Evolutionary conservation across 2,113 vertebrate genomes (phyloP).

Genomic region (Tiliqua scincoides): DNA sequence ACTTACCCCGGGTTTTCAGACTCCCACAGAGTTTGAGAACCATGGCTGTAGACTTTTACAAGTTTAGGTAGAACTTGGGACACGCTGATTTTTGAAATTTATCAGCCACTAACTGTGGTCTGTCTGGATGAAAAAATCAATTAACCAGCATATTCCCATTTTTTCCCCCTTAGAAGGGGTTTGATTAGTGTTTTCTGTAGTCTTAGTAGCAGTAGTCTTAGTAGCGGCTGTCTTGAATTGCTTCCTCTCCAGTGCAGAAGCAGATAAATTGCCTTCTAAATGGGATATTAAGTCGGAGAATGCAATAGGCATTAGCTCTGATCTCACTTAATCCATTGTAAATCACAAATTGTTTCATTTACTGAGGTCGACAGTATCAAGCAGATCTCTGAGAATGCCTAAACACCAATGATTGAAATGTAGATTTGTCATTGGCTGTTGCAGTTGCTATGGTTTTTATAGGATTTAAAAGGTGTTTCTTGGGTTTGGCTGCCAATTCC

Average conservation of each 20-base stretch:
- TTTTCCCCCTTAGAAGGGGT: neutral
- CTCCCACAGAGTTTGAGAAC: no score
- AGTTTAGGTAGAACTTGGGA: neutral
- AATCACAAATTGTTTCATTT: conserved; percentile 13
- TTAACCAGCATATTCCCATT: neutral
- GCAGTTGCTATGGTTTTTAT: neutral
- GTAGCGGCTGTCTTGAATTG: neutral
- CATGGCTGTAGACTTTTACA: neutral
- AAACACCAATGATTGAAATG: neutral
- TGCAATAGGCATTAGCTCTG: neutral
- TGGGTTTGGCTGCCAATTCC: neutral
- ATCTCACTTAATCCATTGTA: conserved; percentile 22
- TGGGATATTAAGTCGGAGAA: conserved; percentile 1
- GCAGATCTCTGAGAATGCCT: neutral
- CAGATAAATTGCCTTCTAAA: conserved; percentile 15
- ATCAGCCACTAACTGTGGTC: neutral
- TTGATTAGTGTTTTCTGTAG: neutral
- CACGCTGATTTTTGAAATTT: neutral
- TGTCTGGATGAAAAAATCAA: neutral
- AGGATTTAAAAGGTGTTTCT: neutral
- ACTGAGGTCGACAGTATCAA: neutral
- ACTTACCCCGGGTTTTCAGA: no score
- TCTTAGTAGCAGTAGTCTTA: no score
- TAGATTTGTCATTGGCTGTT: neutral
- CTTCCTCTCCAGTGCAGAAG: neutral